Base-by-base conservation (phyloP, 2,888 invertebrate species). In the Rhyacophila evoluta region DNA sequence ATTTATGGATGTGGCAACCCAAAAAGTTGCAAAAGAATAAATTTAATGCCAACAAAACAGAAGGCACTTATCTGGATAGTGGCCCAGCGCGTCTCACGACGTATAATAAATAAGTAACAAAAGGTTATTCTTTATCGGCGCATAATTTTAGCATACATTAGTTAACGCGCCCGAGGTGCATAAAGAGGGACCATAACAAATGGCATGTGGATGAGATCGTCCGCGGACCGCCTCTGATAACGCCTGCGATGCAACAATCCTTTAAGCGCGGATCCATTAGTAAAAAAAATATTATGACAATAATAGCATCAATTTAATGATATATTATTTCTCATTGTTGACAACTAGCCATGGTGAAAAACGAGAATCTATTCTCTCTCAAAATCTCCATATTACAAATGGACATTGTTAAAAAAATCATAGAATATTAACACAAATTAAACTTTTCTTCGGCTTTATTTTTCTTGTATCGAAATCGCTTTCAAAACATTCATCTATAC, bases 61-160 rank as follows among this genome's bases (percentile, higher is more conserved):
- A 19, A 55, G 55, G 55, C 55, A 55, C 19, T 55, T 55, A 55
- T 55, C 19, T 55, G 15, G 55, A 55, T 55, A 55, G 10, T 19
- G 19, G 55, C 55, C 55, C 15, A 8, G 25, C 25, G 55, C 55
- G 55, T 55, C 78, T 73, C 81, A 78, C 79, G 81, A 78, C 78
- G 79, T 75, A 78, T 78, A 75, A 74, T 77, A 77, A 55, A 55
- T 81, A 81, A 81, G 79, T 77, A 81, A 79, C 80, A 67, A 79
- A 81, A 77, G 77, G 75, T 75, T 76, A 77, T 73, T 73, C 80
- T 81, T 81, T 81, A 81, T 81, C 81, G 72, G 81, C 27, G 80
- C 71, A 81, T 81, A 80, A 80, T 74, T 80, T 81, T 80, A 78
- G 77, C 81, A 81, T 81, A 79, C 76, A 81, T 81, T 81, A 80